These are phyloP conservation scores for Aepyceros melampus DNA, from an alignment of 2,113 vertebrate genomes.

Conservation along the genomic window DNA sequence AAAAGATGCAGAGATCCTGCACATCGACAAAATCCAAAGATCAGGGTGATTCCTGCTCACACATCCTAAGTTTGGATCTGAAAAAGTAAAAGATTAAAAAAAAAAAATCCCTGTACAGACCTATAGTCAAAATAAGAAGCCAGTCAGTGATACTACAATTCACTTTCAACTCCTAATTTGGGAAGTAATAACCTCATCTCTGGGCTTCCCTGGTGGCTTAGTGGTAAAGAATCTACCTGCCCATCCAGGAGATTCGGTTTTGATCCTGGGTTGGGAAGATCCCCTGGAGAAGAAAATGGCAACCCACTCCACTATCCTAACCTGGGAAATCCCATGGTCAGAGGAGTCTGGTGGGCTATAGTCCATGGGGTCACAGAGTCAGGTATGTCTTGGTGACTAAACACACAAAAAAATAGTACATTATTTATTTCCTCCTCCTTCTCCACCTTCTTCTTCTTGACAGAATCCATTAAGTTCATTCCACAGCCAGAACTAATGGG, in stretches of 20 bases:
- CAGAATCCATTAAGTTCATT: neutral
- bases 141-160: conserved; percentile 47
- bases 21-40: conserved; percentile 6
- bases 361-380: neutral
- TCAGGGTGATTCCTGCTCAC: neutral
- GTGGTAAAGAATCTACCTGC: neutral
- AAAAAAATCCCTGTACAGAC: neutral
- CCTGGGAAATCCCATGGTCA: neutral
- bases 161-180: conserved; percentile 67
- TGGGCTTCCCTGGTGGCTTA: neutral
- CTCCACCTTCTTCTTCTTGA: neutral
- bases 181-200: conserved; percentile 55
- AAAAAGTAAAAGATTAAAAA: neutral
- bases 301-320: neutral
- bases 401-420: neutral
- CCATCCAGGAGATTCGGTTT: accelerated
- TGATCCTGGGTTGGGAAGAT: neutral
- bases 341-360: neutral
- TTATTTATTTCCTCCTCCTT: neutral
- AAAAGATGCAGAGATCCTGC: neutral
- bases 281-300: neutral
- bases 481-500: neutral
- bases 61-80: neutral
- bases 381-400: neutral
- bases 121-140: conserved; percentile 34